Base-by-base conservation (phyloP, 2,113 vertebrate species). In the Apistogramma diplotaenia region DNA sequence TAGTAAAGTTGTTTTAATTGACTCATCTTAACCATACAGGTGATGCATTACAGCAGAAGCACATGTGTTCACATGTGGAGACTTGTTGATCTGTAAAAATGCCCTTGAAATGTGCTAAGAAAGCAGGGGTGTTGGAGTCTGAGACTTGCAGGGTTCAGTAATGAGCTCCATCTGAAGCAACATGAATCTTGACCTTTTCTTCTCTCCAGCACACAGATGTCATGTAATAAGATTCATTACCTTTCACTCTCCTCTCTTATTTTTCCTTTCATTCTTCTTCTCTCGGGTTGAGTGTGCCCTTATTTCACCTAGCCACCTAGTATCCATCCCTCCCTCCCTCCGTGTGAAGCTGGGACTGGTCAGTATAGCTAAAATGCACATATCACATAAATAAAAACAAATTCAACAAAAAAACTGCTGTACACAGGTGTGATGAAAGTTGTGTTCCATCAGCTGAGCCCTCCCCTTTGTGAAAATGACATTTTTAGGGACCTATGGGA, bases 181-280 rank as follows among this genome's bases (percentile, higher is more conserved):
- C 86, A 85, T 67, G 84, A 85, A 85, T 85, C 74, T 25, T 87
- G 86, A 84, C 83, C 91, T 87, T 85, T 58, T 78, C 40, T 37
- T 40, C 53, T 79, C 67, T 31, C 15, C 1, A 9, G 25, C 29
- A 25, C 23, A 72, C 8, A 29, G 56, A 83, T 87, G 84, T 88
- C 74, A 84, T 88, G 78, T 89, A 88, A 87, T 89, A 87, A 87
- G 81, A 91, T 89, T 90, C 79, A 89, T 91, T 89, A 84, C 76
- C 81, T 86, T 86, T 82, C 61, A 49, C 5, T 81, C 60, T 58
- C 53, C 46, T 58, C 53, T 37, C 21, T 3, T 57, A 5, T 65
- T 79, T 76, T 27, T n/a, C 35, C 37, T 83, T 55, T 81, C 40
- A 67, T 72, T 27, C 19, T 40, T 60, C 9, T 67, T 49, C 62